Evolutionary conservation across 2,888 invertebrate genomes (phyloP), one percentile per base, ranked within the genome.

Genomic region (Andrena hattorfiana): DNA sequence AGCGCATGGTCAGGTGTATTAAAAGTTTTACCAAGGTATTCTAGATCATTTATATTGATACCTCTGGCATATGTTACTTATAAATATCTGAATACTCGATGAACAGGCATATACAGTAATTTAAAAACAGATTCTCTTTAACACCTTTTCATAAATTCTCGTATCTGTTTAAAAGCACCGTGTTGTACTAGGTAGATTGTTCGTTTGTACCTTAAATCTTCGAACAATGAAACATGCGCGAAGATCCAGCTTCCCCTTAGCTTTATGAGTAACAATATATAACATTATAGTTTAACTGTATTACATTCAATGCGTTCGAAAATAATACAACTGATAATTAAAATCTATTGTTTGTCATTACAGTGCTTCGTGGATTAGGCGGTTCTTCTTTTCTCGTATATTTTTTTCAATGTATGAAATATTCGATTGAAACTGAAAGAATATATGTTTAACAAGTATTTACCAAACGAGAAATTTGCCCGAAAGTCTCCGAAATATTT

Each of bases 11-110:
- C 42, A 20, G 26, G 23, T 10, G 66, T 60, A 59, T 79, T 69
- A 54, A 66, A 73, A 66, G 79, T 66, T 42, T 51, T 60, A 60
- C 74, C 66, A 60, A 54, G 70, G 60, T 79, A 67, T 71, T 54
- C 62, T 71, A 80, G 13, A 78, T 66, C 28, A 59, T 69, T 66
- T 59, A 64, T 73, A 73, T 79, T 49, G 20, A 69, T 73, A 60
- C 59, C 42, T 60, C 48, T 70, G 51, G 67, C 32, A 30, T 62
- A 62, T 32, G 42, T 67, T 62, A 67, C 10, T 54, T 49, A 66
- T 51, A 80, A 71, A 54, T 77, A 30, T 77, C 48, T 54, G 13
- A 71, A 54, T 62, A 68, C 70, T 60, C 23, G 16, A 32, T 32
- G 60, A 75, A 80, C 77, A 67, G 30, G 60, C 70, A 77, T 60